These are phyloP conservation scores for Typhlichthys eigenmanni DNA, from an alignment of 2,797 vertebrate genomes.

Conservation along the genomic window DNA sequence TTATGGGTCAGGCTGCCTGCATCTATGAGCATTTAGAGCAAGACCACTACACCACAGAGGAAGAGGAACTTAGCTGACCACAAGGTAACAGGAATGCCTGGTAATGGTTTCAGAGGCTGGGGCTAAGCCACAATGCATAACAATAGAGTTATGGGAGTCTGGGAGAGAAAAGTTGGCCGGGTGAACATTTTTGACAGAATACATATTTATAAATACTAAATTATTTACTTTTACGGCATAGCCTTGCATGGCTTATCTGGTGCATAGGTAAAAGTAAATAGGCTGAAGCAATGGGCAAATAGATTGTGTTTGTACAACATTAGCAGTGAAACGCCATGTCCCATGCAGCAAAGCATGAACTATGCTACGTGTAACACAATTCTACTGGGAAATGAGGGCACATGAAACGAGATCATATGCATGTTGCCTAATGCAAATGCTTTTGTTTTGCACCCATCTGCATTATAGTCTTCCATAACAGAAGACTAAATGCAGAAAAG, in stretches of 20 bases:
- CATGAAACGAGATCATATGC: too few species aligned
- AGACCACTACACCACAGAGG: slow-evolving; percentile 48
- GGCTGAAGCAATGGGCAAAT: slow-evolving; percentile 21
- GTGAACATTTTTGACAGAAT: background rate
- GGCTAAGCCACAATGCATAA: background rate
- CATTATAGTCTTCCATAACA: too few species aligned
- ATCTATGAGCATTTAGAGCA: slow-evolving; percentile 41
- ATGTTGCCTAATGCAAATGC: background rate
- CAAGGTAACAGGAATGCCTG: slow-evolving; percentile 9
- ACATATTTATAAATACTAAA: too few species aligned
- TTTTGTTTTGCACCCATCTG: background rate
- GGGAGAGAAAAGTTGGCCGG: background rate
- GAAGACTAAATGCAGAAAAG: too few species aligned
- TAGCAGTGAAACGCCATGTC: background rate
- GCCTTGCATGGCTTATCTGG: background rate
- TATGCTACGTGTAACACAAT: too few species aligned
- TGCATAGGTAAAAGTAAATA: slow-evolving; percentile 28
- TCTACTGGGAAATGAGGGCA: too few species aligned
- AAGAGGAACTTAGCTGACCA: slow-evolving; percentile 31
- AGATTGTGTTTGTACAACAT: slow-evolving; percentile 8
- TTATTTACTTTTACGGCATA: too few species aligned
- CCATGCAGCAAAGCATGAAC: background rate
- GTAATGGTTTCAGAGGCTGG: background rate
- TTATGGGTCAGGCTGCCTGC: slow-evolving; percentile 44
- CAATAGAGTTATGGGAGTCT: background rate